Evolutionary conservation across 2,888 invertebrate genomes (phyloP).

Genomic region (Coremacera marginata): DNA sequence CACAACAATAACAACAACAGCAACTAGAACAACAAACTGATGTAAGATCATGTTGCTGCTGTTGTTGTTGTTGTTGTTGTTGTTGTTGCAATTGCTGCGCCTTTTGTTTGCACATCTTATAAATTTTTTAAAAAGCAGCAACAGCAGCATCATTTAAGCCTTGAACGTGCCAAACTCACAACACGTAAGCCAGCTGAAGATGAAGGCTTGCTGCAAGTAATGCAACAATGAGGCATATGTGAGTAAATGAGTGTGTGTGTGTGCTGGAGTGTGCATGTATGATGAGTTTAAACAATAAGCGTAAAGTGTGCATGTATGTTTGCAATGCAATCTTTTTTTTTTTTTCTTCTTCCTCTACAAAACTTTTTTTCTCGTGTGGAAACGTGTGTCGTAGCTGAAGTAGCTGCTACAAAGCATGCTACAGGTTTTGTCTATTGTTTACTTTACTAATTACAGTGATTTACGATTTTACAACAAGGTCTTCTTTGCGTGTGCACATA

Average conservation of each 20-base stretch:
- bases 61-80: too few relatives aligned
- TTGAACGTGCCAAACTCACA: slow-evolving; percentile 18
- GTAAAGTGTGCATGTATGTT: background rate
- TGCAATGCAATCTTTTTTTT: background rate
- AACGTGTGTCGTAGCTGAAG: slow-evolving; percentile 33
- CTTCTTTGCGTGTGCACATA: background rate
- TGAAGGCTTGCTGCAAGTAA: background rate
- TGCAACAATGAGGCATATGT: background rate
- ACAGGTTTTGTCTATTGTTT: slow-evolving; percentile 29
- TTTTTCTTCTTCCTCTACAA: background rate
- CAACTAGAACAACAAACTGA: slow-evolving; percentile 2
- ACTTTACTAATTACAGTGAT: slow-evolving; percentile 32
- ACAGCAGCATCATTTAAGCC: slow-evolving; percentile 24
- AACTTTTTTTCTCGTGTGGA: background rate
- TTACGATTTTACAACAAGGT: slow-evolving; percentile 17
- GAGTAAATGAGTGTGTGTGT: background rate
- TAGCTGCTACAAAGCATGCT: slow-evolving; percentile 15
- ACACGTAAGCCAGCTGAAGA: slow-evolving; percentile 13
- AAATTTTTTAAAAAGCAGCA: background rate
- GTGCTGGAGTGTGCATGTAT: background rate
- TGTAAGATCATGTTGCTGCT: background rate
- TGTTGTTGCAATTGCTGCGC: background rate
- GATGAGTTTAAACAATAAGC: too few relatives aligned
- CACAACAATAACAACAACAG: slow-evolving; percentile 10
- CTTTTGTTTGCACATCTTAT: slow-evolving; percentile 19